Evolutionary conservation across 2,888 invertebrate species (phyloP), one percentile per base, ranked within the genome.

Genomic region (Ametastegia equiseti): DNA sequence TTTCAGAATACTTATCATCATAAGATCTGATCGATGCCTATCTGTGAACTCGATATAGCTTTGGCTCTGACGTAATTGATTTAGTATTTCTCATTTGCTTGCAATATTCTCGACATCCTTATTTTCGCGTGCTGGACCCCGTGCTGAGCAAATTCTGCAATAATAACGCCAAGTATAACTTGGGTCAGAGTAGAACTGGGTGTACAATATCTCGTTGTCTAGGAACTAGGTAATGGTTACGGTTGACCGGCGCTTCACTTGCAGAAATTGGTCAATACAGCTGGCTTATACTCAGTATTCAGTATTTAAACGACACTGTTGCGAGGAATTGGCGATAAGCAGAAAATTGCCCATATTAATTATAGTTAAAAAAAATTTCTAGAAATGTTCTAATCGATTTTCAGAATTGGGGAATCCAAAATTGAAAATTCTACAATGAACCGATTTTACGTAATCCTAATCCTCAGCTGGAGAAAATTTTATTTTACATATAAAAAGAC

Each of bases 191-290:
- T 23, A 27, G 13, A 60, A 1, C 23, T 60, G 2, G 15, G 63
- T 33, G 15, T 67, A 19, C 67, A 23, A 67, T 67, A 67, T 67
- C 67, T 42, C 30, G 47, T 45, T 45, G 45, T 42, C 15, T 71
- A 71, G 15, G 5, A 13, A 23, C 19, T 54, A 54, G 50, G 42
- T 27, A 33, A 54, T 54, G 9, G 75, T 75, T 54, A 75, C 54
- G 75, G 75, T 75, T 36, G 73, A 75, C 50, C 50, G 54, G 19
- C 6, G 50, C 54, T 54, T 54, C n/a, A 54, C 45, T 75, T 9
- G 9, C 33, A 36, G 36, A 54, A 54, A 75, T 75, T 54, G 54
- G 11, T 36, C 23, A 54, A 39, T 54, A 54, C n/a, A 54, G 54
- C 54, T 54, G 54, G 11, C 19, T 13, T 36, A 39, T 54, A 54